phyloP scores from a whole-genome alignment of 2,797 vertebrate species.

The Neosilurus mollespiculum region DNA sequence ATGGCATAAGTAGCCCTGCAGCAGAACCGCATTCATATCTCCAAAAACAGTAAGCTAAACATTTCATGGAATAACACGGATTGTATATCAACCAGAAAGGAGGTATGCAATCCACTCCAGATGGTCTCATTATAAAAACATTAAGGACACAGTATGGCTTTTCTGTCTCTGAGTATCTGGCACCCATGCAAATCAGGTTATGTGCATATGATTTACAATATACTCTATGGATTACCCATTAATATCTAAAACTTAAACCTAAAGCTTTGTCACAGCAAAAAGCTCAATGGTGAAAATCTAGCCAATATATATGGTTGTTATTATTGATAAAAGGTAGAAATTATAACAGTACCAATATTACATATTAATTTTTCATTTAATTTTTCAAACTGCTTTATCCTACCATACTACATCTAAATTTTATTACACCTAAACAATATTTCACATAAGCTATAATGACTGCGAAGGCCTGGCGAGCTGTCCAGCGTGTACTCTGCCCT shows the following conservation, averaged over 20 bases:
- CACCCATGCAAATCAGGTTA: conserved; percentile 34
- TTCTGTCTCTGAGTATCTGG: conserved; percentile 31
- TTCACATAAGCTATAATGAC: neutral
- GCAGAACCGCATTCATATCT: conserved; percentile 16
- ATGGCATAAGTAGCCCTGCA: conserved; percentile 23
- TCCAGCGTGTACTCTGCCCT: no score
- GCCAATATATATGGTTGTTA: neutral
- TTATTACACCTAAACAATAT: neutral
- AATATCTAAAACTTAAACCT: neutral
- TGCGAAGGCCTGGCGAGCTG: no score
- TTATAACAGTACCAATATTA: neutral
- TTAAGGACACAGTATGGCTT: conserved; percentile 46
- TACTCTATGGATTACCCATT: conserved; percentile 2
- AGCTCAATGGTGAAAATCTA: neutral
- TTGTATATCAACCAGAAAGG: conserved; percentile 34
- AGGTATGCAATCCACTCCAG: conserved; percentile 40
- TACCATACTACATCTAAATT: no score
- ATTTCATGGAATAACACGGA: conserved; percentile 14
- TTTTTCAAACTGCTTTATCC: no score
- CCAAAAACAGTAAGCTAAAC: conserved; percentile 10
- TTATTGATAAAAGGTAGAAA: neutral
- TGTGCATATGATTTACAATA: conserved; percentile 9
- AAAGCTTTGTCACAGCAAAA: neutral
- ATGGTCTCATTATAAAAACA: conserved; percentile 50
- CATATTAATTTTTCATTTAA: no score